A percentile compares a stretch with the other conserved stretches of the same genome.
Evolutionary conservation across 1,140 invertebrate species (phyloP).

Genomic region (Catajapyx aquilonaris): DNA sequence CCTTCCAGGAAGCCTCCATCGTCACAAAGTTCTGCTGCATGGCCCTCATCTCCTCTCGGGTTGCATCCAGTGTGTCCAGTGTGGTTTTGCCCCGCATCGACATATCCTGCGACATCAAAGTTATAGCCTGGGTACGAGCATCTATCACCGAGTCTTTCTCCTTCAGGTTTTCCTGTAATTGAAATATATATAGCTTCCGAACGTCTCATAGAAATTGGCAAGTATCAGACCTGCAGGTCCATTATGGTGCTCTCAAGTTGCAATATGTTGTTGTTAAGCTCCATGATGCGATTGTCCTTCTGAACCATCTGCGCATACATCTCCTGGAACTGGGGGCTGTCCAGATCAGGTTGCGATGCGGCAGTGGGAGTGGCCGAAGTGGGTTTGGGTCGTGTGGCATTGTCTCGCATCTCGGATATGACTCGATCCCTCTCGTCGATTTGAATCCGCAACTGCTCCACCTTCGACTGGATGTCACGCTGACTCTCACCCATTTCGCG

Average conservation of each 20-base stretch:
- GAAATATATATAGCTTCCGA: neutral
- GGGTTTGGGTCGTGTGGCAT: too few species aligned
- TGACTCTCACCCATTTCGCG: too few species aligned
- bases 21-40: constrained; percentile 56
- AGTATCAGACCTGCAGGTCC: constrained; percentile 19
- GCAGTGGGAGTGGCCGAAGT: too few species aligned
- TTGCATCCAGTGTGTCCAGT: constrained; percentile 47
- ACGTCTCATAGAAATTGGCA: neutral
- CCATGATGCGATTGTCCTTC: constrained; percentile 27
- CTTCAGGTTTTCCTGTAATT: constrained; percentile 40
- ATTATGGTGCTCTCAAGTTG: constrained; percentile 25
- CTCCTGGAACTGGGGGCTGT: too few species aligned
- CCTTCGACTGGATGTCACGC: too few species aligned
- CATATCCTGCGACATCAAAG: constrained; percentile 50
- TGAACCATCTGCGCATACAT: constrained; percentile 28
- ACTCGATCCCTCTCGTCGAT: too few species aligned
- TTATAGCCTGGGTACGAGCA: constrained; percentile 55
- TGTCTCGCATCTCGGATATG: too few species aligned
- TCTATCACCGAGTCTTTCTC: constrained; percentile 72
- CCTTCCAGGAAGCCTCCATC: constrained; percentile 44
- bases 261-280: constrained; percentile 26
- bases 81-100: constrained; percentile 43
- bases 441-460: too few species aligned
- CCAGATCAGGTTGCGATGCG: too few species aligned
- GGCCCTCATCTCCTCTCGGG: constrained; percentile 51